Evolutionary conservation across 2,888 invertebrate genomes (phyloP).

Genomic region (Smittia aterrima): DNA sequence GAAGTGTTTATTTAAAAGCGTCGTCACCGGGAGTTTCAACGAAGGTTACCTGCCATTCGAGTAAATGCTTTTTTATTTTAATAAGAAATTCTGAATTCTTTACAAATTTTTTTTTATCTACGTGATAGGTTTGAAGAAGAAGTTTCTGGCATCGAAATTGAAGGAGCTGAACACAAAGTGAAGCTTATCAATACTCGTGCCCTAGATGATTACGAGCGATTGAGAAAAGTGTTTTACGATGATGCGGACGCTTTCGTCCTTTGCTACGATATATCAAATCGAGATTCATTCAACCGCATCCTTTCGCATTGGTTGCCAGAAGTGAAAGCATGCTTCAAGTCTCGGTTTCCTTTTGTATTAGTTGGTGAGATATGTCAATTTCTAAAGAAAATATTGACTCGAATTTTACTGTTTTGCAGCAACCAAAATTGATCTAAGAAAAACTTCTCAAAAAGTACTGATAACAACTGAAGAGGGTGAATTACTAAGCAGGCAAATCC

Average conservation of each 20-base stretch:
- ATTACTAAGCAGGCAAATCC: background rate
- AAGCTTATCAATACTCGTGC: conserved; percentile 41
- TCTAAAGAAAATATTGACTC: background rate
- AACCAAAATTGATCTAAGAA: conserved; percentile 40
- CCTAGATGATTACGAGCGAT: conserved; percentile 42
- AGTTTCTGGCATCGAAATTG: conserved; percentile 28
- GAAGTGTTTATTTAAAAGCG: conserved; percentile 39
- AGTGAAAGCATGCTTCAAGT: conserved; percentile 4
- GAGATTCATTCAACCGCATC: conserved; percentile 37
- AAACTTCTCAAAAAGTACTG: background rate
- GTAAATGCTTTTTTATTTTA: conserved; percentile 40
- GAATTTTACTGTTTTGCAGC: conserved; percentile 19
- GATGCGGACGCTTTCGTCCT: conserved; percentile 41
- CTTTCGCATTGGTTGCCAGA: conserved; percentile 39
- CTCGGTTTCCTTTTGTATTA: conserved; percentile 30
- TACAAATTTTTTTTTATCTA: background rate
- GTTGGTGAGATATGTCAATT: conserved; percentile 10
- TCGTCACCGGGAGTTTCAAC: conserved; percentile 35
- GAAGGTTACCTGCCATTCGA: conserved; percentile 40
- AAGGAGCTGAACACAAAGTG: conserved; percentile 28
- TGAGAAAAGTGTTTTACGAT: conserved; percentile 39
- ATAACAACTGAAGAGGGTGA: conserved; percentile 35
- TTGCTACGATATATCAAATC: conserved; percentile 39
- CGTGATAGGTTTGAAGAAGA: conserved; percentile 40
- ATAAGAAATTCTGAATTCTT: background rate